Base-by-base conservation (phyloP, 2,113 vertebrate species). In the Myiagra hebetior region DNA sequence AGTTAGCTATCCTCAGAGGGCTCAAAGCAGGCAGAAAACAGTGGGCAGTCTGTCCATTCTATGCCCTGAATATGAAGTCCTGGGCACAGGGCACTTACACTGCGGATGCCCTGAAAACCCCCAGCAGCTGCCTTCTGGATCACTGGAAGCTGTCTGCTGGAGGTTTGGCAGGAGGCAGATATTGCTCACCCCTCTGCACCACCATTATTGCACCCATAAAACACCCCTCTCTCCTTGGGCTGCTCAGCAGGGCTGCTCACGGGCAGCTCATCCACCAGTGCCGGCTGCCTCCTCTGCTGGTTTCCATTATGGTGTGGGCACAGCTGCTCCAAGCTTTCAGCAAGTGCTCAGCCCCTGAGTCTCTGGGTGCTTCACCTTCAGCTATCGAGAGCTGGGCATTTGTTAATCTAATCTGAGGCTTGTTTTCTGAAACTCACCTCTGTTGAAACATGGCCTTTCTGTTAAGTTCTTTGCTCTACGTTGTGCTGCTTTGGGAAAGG, bases 231-330 rank as follows among this genome's bases (percentile, higher is more conserved):
- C 26, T 80, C 13, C 62, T n/a, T 8, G 41, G 53, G 13, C 47
- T 5, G 6, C 7, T 30, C 53, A 5, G 0, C 1, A 6, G 69
- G 26, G 30, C 47, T 4, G 15, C 30, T 70, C 37, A 13, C 3
- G 5, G 52, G 23, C 30, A 52, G 35, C 27, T 63, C 16, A 20
- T 4, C 24, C 39, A 27, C 18, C 1, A 0, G 46, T 19, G 21
- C 31, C 0, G 0, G 24, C 16, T 1, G 0, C 7, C 15, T 59
- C 14, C 33, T 63, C 21, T 17, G 15, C 69, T 41, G 57, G 6
- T 49, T 67, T 62, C 3, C 0, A 9, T 4, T 3, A 2, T 1
- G 0, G 1, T 8, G 20, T 2, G 8, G 2, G 2, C 14, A 19
- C 23, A 55, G 65, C 57, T 30, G 17, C 7, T 0, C 41, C 0